Evolutionary conservation across 2,888 invertebrate genomes (phyloP).

Genomic region (Heliconius erato): DNA sequence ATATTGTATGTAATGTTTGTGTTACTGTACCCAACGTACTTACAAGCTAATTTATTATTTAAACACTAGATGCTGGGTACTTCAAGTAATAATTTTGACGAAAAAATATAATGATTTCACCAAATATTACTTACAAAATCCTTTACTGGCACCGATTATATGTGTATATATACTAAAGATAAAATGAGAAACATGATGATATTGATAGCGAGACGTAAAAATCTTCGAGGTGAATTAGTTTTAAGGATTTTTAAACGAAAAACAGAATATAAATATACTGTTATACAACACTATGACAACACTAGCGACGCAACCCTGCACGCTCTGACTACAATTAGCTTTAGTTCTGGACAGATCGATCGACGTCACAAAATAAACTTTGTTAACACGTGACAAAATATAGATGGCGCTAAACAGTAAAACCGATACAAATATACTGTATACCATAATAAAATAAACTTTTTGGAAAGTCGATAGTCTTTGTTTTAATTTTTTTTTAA

Average conservation of each 20-base stretch:
- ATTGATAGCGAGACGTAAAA: background rate
- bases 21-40: too few species aligned
- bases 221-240: background rate
- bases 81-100: too few species aligned
- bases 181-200: constrained; percentile 1
- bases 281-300: background rate
- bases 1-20: too few species aligned
- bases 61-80: too few species aligned
- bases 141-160: too few species aligned
- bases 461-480: constrained; percentile 39
- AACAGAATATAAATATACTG: background rate
- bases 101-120: too few species aligned
- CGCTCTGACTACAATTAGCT: constrained; percentile 58
- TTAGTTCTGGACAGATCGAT: constrained; percentile 80
- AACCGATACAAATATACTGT: constrained; percentile 42
- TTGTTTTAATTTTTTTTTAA: background rate
- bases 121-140: too few species aligned
- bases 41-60: too few species aligned
- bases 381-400: constrained; percentile 61
- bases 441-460: constrained; percentile 48
- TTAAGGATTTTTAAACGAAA: background rate
- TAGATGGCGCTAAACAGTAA: constrained; percentile 29
- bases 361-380: constrained; percentile 68
- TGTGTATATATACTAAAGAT: background rate
- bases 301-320: background rate